These are phyloP conservation scores for Gallirallus australis DNA, from an alignment of 2,797 vertebrate species.

Conservation along the genomic window DNA sequence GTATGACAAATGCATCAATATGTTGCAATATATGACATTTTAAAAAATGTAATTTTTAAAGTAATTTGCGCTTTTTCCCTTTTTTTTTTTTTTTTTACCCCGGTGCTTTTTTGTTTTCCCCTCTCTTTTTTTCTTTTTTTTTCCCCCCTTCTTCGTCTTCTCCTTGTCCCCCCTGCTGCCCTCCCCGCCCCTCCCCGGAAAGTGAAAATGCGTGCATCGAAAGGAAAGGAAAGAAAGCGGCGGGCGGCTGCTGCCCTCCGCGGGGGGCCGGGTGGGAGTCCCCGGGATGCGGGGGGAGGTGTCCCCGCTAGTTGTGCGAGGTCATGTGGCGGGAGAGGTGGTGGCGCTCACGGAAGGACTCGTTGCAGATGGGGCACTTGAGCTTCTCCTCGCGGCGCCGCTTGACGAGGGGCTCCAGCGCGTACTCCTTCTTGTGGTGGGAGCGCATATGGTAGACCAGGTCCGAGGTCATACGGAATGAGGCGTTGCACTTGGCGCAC, in stretches of 20 bases:
- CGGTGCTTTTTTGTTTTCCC: background rate
- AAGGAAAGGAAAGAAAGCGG: background rate
- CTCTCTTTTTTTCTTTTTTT: no score
- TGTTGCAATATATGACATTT: conserved; percentile 92
- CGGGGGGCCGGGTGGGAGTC: background rate
- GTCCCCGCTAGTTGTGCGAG: conserved; percentile 90
- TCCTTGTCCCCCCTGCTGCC: background rate
- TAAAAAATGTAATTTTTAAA: conserved; percentile 83
- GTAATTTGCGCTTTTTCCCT: conserved; percentile 1
- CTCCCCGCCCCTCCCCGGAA: conserved; percentile 55
- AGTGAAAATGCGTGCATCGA: conserved; percentile 89
- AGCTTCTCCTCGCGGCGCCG: conserved; percentile 95
- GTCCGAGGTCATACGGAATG: conserved; percentile 98
- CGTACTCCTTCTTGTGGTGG: conserved; percentile 96
- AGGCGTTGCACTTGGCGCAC: conserved; percentile 98
- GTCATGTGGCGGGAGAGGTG: conserved; percentile 99
- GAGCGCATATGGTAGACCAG: conserved; percentile 98
- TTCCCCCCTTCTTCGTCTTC: no score
- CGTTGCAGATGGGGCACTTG: conserved; percentile 97
- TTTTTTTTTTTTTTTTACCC: background rate
- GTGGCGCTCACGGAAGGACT: conserved; percentile 96
- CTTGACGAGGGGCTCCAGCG: conserved; percentile 95
- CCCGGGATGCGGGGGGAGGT: background rate
- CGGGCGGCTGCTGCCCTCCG: background rate
- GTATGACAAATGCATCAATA: conserved; percentile 93